Evolutionary conservation across 1,140 invertebrate species (phyloP).

Genomic region (Ceratitis capitata): DNA sequence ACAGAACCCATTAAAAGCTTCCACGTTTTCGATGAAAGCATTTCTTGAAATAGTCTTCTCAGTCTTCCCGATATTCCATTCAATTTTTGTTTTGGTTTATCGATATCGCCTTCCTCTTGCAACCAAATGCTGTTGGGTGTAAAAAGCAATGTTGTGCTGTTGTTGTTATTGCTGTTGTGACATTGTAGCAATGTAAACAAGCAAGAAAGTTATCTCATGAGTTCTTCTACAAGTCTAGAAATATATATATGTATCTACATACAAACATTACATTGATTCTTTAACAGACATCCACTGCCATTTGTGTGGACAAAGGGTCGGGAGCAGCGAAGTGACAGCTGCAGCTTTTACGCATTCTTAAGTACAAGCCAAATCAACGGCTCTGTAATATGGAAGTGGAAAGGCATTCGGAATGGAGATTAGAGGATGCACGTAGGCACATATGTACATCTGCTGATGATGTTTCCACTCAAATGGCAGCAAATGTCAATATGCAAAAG

Average conservation of each 20-base stretch:
- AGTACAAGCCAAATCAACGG: background rate
- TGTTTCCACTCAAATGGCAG: background rate
- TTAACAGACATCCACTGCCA: no score
- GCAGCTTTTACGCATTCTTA: background rate
- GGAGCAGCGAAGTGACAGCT: background rate
- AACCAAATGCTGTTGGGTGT: background rate
- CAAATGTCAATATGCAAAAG: background rate
- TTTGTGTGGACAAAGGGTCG: no score
- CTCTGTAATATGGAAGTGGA: conserved; percentile 25
- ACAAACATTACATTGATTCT: no score
- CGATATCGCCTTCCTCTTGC: no score
- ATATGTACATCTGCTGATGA: background rate
- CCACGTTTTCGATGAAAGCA: no score
- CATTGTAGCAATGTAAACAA: conserved; percentile 10
- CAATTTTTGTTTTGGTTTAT: no score
- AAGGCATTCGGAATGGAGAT: background rate
- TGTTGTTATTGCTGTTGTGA: background rate
- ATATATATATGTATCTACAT: no score
- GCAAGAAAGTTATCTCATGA: conserved; percentile 3
- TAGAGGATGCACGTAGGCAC: background rate
- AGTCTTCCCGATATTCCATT: no score
- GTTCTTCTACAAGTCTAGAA: no score
- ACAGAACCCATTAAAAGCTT: no score
- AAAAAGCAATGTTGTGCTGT: no score
- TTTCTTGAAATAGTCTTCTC: no score